Evolutionary conservation across 37 sponge, comb jelly and placozoan species (phyloP), one percentile per base, ranked within the genome.

Genomic region (Aphrocallistes beatrix): DNA sequence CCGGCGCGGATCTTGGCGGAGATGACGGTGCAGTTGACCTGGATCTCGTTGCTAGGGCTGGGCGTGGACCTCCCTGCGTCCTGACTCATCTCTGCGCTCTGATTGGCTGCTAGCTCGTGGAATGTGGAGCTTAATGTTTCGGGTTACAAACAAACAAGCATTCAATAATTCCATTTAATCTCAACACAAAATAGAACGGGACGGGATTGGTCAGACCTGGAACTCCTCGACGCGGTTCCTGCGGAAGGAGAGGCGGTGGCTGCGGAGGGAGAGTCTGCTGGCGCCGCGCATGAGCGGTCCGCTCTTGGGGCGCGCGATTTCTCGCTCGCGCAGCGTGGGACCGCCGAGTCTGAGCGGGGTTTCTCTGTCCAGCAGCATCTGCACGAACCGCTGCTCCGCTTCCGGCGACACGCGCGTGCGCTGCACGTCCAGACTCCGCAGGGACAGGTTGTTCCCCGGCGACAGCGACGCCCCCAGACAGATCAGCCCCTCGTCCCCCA

Each of bases 401-500:
- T 37, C 86, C 25, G 38, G 39, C 51, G 34, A 75, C 86, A 92
- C 90, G 38, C 50, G 69, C 0, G 92, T 85, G 0, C 88, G 83
- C 36, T 87, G 89, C 25, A 91, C 36, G 83, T 91, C 92, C 32
- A 91, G 86, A 8, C 89, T 84, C 40, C 39, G 82, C 34, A 92
- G 87, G 17, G 91, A 83, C 25, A 82, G 50, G 85, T 92, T 92
- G 82, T 84, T 34, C 9, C 38, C 85, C 0, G 83, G 25, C 45
- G 91, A 92, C 38, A 95, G 88, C 0, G 87, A 89, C 32, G 45
- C 50, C 0, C 87, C 38, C 39, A 95, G 86, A 23, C 85, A 89
- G 30, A 37, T 37, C 37, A 90, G 91, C 3, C 93, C 93, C 85
- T 95, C 95, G 85, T 95, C 93, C 0, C 93, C 90, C 86, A 95